phyloP scores from a whole-genome alignment of 1,140 invertebrate genomes.

The Papilio helenus region DNA sequence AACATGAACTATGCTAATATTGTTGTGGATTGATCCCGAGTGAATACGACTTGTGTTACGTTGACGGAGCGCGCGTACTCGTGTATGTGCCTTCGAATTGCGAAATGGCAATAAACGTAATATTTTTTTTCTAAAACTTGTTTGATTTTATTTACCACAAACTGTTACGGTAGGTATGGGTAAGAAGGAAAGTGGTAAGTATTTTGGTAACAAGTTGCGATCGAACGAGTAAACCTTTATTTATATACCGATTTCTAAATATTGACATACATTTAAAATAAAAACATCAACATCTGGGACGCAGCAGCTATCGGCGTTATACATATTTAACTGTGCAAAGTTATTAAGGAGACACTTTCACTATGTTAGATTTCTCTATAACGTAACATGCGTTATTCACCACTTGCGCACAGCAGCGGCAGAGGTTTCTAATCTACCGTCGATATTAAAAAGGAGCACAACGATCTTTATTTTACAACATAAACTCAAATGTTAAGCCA shows the following conservation, averaged over 20 bases:
- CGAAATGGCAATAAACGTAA: slow-evolving; percentile 79
- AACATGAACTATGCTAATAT: slow-evolving; percentile 57
- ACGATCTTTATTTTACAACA: not conserved
- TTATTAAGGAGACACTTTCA: slow-evolving; percentile 69
- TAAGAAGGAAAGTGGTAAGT: not conserved
- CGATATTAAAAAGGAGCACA: slow-evolving; percentile 30
- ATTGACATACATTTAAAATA: slow-evolving; percentile 34
- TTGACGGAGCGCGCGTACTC: slow-evolving; percentile 79
- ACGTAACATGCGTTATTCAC: slow-evolving; percentile 66
- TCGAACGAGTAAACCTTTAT: not conserved
- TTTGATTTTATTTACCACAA: slow-evolving; percentile 53
- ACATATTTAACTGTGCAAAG: slow-evolving; percentile 33
- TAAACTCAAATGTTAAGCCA: not conserved
- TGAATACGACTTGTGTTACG: slow-evolving; percentile 69
- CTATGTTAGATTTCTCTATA: slow-evolving; percentile 71
- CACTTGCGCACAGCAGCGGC: slow-evolving; percentile 39
- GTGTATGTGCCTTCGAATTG: slow-evolving; percentile 82
- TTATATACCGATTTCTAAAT: slow-evolving; percentile 30
- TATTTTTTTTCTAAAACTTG: slow-evolving; percentile 70
- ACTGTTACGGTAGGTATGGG: slow-evolving; percentile 3
- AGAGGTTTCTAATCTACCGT: slow-evolving; percentile 30
- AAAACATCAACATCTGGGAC: slow-evolving; percentile 11
- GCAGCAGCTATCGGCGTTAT: slow-evolving; percentile 14
- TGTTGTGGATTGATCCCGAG: slow-evolving; percentile 59
- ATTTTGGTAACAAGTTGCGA: slow-evolving; percentile 13